These are phyloP conservation scores for Caerostris darwini DNA, from an alignment of 1,140 invertebrate genomes.

Conservation along the genomic window DNA sequence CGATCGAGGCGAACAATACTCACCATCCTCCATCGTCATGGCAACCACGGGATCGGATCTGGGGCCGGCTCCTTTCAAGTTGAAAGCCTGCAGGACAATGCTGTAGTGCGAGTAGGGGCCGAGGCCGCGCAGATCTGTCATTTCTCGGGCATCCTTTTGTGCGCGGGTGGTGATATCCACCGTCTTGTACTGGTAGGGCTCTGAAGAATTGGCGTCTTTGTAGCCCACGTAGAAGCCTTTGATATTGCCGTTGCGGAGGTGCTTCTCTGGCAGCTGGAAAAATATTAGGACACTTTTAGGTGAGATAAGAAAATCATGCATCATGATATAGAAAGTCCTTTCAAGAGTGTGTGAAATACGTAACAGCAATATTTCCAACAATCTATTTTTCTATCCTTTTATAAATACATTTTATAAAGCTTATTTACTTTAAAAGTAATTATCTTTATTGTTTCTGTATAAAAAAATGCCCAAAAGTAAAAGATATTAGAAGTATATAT, in stretches of 20 bases:
- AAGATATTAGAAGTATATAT: too few relatives aligned
- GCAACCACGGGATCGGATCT: conserved; percentile 81
- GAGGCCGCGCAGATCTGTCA: conserved; percentile 78
- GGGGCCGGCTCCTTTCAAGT: conserved; percentile 82
- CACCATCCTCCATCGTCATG: conserved; percentile 80
- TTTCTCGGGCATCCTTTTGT: conserved; percentile 34
- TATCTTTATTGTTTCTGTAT: too few relatives aligned
- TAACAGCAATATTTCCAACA: too few relatives aligned
- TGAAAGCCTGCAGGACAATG: conserved; percentile 82
- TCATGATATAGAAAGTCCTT: too few relatives aligned
- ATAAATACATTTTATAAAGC: too few relatives aligned
- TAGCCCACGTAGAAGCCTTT: conserved; percentile 82
- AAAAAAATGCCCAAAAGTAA: too few relatives aligned
- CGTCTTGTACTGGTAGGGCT: conserved; percentile 81
- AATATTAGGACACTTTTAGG: not conserved
- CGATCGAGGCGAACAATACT: not conserved
- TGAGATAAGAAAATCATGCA: too few relatives aligned
- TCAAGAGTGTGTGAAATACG: too few relatives aligned
- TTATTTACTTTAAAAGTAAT: too few relatives aligned
- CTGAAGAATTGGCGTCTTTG: conserved; percentile 80
- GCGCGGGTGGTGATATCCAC: conserved; percentile 61
- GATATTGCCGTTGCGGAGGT: conserved; percentile 84
- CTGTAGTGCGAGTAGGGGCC: conserved; percentile 81
- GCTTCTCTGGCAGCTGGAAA: conserved; percentile 64
- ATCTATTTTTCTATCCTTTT: too few relatives aligned